A percentile compares a stretch with the other conserved stretches of the same genome.
Conservation (phyloP, 1,140 invertebrate genomes). For the Scylla paramamosain region DNA sequence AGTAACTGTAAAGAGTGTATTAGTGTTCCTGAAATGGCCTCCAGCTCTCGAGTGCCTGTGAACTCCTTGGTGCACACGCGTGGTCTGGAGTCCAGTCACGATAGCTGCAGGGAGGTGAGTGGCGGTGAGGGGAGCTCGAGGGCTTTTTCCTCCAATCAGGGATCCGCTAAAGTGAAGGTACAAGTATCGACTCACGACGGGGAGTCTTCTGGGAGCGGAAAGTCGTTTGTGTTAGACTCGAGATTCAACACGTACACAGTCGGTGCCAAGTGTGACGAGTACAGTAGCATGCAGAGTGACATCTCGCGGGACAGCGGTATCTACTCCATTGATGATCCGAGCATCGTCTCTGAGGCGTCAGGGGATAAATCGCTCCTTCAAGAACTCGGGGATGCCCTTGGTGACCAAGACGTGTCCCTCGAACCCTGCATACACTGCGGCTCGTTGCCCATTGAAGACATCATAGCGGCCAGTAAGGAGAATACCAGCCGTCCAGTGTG, state of each 20-base stretch:
- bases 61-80: not conserved
- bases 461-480: not conserved
- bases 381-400: slow-evolving; percentile 28
- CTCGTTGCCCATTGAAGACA: not conserved
- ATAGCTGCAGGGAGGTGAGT: too few species aligned
- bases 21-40: not conserved
- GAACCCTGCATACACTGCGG: not conserved
- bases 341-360: not conserved
- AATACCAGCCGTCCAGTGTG: not conserved
- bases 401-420: not conserved
- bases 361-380: slow-evolving; percentile 33
- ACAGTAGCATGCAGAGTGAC: slow-evolving; percentile 38
- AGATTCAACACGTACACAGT: not conserved
- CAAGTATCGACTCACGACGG: not conserved
- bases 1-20: not conserved
- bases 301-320: slow-evolving; percentile 49
- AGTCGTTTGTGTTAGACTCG: not conserved
- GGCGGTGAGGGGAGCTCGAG: not conserved
- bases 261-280: slow-evolving; percentile 12
- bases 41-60: not conserved
- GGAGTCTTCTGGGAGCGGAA: not conserved
- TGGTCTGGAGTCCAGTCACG: not conserved
- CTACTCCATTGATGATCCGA: slow-evolving; percentile 16
- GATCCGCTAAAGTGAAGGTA: not conserved
- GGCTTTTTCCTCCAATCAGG: not conserved